These are phyloP conservation scores for Hirundichthys speculiger DNA, from an alignment of 2,113 vertebrate species.

Conservation along the genomic window DNA sequence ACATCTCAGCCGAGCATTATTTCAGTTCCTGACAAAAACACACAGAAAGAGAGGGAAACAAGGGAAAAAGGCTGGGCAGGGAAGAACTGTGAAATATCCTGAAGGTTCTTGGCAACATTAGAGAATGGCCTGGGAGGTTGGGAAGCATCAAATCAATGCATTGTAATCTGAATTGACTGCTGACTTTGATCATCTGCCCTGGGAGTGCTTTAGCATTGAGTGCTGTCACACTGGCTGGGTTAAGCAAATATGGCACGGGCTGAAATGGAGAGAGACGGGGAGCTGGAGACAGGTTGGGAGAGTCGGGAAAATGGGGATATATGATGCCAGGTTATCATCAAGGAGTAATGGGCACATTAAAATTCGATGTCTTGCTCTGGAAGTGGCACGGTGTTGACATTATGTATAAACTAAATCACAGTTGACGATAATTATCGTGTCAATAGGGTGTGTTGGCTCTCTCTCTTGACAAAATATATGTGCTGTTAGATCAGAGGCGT, in stretches of 20 bases:
- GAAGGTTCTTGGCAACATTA: slow-evolving; percentile 78
- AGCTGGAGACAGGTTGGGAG: slow-evolving; percentile 56
- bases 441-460: background rate
- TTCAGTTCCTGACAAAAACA: slow-evolving; percentile 44
- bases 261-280: slow-evolving; percentile 61
- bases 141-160: slow-evolving; percentile 84
- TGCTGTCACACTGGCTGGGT: slow-evolving; percentile 79
- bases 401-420: slow-evolving; percentile 57
- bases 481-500: background rate
- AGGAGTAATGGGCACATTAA: slow-evolving; percentile 69
- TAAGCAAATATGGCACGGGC: slow-evolving; percentile 78
- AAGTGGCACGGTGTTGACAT: slow-evolving; percentile 55
- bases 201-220: slow-evolving; percentile 83
- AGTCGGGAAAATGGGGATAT: slow-evolving; percentile 44
- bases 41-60: slow-evolving; percentile 11
- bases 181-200: slow-evolving; percentile 85
- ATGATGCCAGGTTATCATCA: slow-evolving; percentile 59
- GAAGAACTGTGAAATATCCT: slow-evolving; percentile 69
- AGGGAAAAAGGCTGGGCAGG: slow-evolving; percentile 25
- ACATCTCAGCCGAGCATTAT: slow-evolving; percentile 38
- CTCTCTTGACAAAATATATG: background rate
- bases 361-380: slow-evolving; percentile 61
- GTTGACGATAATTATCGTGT: slow-evolving; percentile 42
- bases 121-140: slow-evolving; percentile 81
- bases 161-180: slow-evolving; percentile 85